Conservation (phyloP, 2,113 vertebrate species). For the Notarius lentiginosus region DNA sequence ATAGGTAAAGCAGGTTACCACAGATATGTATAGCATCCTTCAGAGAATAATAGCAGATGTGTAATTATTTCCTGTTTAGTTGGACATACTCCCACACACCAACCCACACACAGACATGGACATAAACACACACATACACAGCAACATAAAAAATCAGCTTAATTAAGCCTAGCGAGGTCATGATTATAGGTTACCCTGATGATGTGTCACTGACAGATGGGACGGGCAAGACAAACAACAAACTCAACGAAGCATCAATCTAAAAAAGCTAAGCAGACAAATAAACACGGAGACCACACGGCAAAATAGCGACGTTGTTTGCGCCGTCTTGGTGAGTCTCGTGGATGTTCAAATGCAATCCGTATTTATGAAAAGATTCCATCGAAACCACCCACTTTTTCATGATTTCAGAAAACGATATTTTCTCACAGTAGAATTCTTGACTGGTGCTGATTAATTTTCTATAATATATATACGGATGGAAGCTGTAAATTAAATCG, state of each 20-base stretch:
- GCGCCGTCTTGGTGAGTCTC: neutral
- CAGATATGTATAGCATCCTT: neutral
- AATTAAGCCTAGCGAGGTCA: neutral
- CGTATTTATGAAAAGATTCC: neutral
- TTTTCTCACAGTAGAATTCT: neutral
- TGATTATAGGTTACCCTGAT: slow-evolving; percentile 28
- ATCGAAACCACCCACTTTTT: neutral
- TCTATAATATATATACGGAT: neutral
- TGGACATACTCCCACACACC: neutral
- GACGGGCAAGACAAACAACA: slow-evolving; percentile 8
- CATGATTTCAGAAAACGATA: neutral
- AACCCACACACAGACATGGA: neutral
- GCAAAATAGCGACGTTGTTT: neutral
- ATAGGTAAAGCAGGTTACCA: slow-evolving; percentile 2
- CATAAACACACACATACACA: neutral
- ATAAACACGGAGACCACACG: neutral
- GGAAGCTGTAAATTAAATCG: neutral
- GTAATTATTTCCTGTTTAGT: neutral
- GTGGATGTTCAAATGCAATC: neutral
- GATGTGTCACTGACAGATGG: slow-evolving; percentile 2
- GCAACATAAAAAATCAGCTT: neutral
- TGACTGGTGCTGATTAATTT: neutral
- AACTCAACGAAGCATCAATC: neutral
- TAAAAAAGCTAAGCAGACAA: neutral
- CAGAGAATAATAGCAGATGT: neutral